A percentile compares a stretch with the other conserved stretches of the same genome.
Conservation (phyloP, 2,888 invertebrate genomes). For the Microplitis manilae region DNA sequence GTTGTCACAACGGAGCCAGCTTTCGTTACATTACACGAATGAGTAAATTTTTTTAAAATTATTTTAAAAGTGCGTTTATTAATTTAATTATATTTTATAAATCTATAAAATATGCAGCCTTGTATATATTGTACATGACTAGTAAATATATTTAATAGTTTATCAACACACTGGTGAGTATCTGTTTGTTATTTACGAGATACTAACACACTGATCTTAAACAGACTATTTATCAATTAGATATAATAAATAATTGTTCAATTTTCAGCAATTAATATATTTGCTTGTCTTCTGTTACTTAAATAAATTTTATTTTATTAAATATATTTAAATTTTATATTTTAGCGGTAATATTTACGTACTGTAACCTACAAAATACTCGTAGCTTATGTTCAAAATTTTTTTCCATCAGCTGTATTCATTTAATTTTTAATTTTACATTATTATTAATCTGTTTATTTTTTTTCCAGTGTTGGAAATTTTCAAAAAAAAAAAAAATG, state of each 20-base stretch:
- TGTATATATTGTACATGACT: constrained; percentile 21
- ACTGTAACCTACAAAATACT: not conserved
- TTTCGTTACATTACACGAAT: constrained; percentile 16
- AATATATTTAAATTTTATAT: not conserved
- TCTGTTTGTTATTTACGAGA: constrained; percentile 1
- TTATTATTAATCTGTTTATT: no score
- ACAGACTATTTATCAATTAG: constrained; percentile 22
- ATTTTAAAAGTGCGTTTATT: not conserved
- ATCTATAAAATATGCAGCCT: not conserved
- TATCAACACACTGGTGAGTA: constrained; percentile 9
- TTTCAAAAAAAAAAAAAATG: constrained; percentile 41
- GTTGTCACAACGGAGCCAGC: constrained; percentile 26
- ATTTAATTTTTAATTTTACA: not conserved
- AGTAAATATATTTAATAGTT: not conserved
- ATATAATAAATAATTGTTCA: constrained; percentile 11
- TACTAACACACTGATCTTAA: not conserved
- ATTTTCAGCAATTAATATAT: not conserved
- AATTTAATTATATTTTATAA: not conserved
- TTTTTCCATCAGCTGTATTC: not conserved
- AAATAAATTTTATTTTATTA: not conserved
- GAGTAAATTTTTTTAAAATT: not conserved
- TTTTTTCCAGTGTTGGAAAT: not conserved
- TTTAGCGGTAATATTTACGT: not conserved
- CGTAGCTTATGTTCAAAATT: not conserved
- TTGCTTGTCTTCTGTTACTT: not conserved